Evolutionary conservation across 2,797 vertebrate genomes (phyloP).

Genomic region (Rhinella marina): DNA sequence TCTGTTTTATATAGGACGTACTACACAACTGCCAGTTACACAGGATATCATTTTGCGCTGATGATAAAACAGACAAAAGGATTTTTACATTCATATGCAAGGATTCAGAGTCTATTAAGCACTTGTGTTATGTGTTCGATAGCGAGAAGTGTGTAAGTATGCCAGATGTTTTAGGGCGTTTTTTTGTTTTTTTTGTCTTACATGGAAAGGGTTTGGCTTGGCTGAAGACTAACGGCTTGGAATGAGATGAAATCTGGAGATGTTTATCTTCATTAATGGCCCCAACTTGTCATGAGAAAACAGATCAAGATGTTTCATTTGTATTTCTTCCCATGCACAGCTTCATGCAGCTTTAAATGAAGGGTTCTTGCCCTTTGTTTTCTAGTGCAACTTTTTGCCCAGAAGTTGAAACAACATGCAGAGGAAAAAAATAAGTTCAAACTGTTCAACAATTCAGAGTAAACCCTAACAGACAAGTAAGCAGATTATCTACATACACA

Average conservation of each 20-base stretch:
- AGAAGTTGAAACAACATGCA: not conserved
- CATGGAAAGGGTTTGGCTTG: constrained; percentile 52
- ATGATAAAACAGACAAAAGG: constrained; percentile 98
- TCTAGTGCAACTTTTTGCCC: not conserved
- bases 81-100: constrained; percentile 99
- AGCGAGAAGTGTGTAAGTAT: constrained; percentile 98
- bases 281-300: constrained; percentile 43
- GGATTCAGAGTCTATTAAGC: constrained; percentile 96
- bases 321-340: constrained; percentile 41
- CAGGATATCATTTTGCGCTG: constrained; percentile 97
- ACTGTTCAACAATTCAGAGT: not conserved
- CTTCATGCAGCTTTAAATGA: constrained; percentile 12
- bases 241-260: constrained; percentile 53
- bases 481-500: not conserved
- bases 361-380: constrained; percentile 5
- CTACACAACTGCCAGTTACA: constrained; percentile 97
- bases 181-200: constrained; percentile 16
- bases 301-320: constrained; percentile 15
- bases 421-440: not conserved
- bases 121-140: constrained; percentile 98
- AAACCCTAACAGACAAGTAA: not conserved
- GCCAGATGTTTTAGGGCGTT: constrained; percentile 58
- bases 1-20: constrained; percentile 83
- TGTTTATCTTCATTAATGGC: constrained; percentile 56
- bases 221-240: constrained; percentile 60